Conservation (phyloP, 2,888 invertebrate genomes). For the Platerodrilus igneus region DNA sequence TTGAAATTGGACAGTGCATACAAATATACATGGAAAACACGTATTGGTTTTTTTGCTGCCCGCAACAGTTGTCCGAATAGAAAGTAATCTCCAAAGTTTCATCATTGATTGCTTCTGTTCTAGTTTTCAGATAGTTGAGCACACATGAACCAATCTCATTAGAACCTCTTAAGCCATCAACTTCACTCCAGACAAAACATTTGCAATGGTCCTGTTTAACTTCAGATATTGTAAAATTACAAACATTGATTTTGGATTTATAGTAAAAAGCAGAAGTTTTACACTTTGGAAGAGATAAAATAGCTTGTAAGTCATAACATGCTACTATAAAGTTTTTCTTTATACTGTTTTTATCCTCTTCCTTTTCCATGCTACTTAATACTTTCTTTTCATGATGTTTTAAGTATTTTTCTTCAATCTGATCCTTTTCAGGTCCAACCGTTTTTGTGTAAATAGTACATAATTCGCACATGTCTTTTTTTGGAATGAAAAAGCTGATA, state of each 20-base stretch:
- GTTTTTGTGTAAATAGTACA: no score
- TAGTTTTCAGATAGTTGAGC: slow-evolving; percentile 32
- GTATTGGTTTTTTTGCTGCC: no score
- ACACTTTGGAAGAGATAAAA: slow-evolving; percentile 22
- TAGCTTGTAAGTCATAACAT: slow-evolving; percentile 21
- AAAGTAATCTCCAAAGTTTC: no score
- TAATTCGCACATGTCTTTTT: no score
- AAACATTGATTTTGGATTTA: slow-evolving; percentile 17
- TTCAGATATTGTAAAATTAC: slow-evolving; percentile 22
- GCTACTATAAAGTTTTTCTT: slow-evolving; percentile 14
- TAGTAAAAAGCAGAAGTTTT: slow-evolving; percentile 25
- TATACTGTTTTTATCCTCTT: slow-evolving; percentile 19
- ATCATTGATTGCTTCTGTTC: no score
- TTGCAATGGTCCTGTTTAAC: no score
- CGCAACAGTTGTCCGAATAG: no score
- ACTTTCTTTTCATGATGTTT: no score
- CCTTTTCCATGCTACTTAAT: slow-evolving; percentile 17
- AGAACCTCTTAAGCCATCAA: slow-evolving; percentile 34
- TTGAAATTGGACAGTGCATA: no score
- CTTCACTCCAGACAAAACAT: slow-evolving; percentile 39
- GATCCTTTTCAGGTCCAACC: no score
- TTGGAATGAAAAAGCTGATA: no score
- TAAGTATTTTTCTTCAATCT: no score
- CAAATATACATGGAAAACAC: neutral
- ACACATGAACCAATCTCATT: slow-evolving; percentile 38